Percentiles rank a stretch among this genome's conserved stretches.
phyloP scores from a whole-genome alignment of 2,888 invertebrate genomes.

The Hirudinaria manillensis region DNA sequence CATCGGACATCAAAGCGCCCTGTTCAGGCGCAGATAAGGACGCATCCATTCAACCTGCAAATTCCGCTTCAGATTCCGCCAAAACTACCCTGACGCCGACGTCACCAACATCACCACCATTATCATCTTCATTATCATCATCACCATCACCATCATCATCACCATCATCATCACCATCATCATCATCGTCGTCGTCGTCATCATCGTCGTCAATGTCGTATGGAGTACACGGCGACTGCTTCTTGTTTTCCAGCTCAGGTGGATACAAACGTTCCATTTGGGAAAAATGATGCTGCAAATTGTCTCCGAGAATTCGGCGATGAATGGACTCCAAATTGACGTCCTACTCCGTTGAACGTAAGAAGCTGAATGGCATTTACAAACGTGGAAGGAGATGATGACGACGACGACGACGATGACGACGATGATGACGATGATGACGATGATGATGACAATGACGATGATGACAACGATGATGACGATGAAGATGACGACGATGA shows the following conservation, averaged over 20 bases:
- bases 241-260: too few relatives aligned
- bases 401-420: not conserved
- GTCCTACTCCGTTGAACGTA: too few relatives aligned
- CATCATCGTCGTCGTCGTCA: not conserved
- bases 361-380: not conserved
- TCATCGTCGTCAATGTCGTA: not conserved
- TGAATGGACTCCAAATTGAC: too few relatives aligned
- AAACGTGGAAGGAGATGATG: conserved; percentile 24
- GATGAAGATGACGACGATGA: conserved; percentile 4
- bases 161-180: not conserved
- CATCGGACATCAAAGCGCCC: too few relatives aligned
- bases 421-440: conserved; percentile 1
- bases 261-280: too few relatives aligned
- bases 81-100: too few relatives aligned
- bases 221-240: not conserved
- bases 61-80: too few relatives aligned
- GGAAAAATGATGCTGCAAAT: too few relatives aligned
- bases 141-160: not conserved
- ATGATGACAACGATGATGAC: conserved; percentile 1
- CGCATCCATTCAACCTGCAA: too few relatives aligned
- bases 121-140: not conserved
- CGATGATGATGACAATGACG: conserved; percentile 6
- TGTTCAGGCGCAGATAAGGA: too few relatives aligned
- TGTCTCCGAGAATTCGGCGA: too few relatives aligned
- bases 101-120: too few relatives aligned